Conservation (phyloP, 2,888 invertebrate genomes). For the Aphrophora alni region DNA sequence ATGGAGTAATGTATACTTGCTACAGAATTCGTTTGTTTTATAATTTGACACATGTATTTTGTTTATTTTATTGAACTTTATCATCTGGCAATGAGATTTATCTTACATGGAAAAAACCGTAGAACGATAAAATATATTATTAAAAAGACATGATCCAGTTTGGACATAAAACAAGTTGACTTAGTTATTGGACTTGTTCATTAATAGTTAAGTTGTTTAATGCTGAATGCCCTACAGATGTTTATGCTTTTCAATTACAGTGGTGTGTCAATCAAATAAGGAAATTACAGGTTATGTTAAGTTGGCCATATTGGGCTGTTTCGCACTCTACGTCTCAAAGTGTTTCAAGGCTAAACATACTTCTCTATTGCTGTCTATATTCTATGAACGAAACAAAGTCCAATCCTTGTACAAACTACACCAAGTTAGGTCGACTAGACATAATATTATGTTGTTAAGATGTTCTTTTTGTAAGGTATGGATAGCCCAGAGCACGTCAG, state of each 20-base stretch:
- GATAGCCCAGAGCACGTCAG: background rate
- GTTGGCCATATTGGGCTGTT: background rate
- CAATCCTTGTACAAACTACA: background rate
- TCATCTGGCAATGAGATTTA: too few relatives aligned
- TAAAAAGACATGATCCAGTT: too few relatives aligned
- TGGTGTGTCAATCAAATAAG: background rate
- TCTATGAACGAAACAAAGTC: background rate
- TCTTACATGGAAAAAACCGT: too few relatives aligned
- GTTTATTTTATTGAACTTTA: too few relatives aligned
- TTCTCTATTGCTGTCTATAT: background rate
- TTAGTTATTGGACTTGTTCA: too few relatives aligned
- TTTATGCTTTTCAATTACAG: background rate
- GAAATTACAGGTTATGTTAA: background rate
- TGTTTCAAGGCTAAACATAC: background rate
- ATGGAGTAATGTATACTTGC: too few relatives aligned
- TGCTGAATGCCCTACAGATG: background rate
- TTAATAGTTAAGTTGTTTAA: too few relatives aligned
- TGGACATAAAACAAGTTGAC: too few relatives aligned
- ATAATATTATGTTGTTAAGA: background rate
- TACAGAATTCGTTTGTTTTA: too few relatives aligned
- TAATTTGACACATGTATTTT: too few relatives aligned
- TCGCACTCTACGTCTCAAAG: background rate
- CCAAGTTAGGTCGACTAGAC: background rate
- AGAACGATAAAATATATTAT: too few relatives aligned
- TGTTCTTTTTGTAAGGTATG: slow-evolving; percentile 9